Conservation (phyloP, 2,797 vertebrate genomes). For the Pteronotus mesoamericanus region DNA sequence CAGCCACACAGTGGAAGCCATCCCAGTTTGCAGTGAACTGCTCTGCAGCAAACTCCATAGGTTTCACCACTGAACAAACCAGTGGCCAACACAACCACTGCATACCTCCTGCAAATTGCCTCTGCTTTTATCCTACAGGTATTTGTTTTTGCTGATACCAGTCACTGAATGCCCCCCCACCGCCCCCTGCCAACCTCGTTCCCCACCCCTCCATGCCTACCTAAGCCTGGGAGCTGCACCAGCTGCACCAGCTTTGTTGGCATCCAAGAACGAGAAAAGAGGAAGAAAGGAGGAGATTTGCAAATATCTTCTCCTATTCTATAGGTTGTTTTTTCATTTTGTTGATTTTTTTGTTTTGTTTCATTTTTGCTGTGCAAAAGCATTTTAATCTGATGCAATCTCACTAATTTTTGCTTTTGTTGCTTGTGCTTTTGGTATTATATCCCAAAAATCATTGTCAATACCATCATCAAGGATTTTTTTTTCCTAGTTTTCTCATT, state of each 20-base stretch:
- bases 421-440: no score
- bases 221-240: neutral
- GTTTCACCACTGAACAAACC: neutral
- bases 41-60: neutral
- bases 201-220: accelerated
- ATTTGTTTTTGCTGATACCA: neutral
- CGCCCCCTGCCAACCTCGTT: neutral
- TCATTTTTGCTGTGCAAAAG: no score
- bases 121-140: neutral
- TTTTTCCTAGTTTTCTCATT: no score
- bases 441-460: no score
- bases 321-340: no score
- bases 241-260: no score
- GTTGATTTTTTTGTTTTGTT: no score
- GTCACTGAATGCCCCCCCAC: no score
- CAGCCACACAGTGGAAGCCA: neutral
- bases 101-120: neutral
- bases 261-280: neutral
- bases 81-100: neutral
- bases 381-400: no score
- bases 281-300: neutral
- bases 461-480: no score
- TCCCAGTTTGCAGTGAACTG: neutral
- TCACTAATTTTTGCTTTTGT: no score
- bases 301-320: no score